Conservation (phyloP, 2,888 invertebrate genomes). For the Sphaeridia pumilis region DNA sequence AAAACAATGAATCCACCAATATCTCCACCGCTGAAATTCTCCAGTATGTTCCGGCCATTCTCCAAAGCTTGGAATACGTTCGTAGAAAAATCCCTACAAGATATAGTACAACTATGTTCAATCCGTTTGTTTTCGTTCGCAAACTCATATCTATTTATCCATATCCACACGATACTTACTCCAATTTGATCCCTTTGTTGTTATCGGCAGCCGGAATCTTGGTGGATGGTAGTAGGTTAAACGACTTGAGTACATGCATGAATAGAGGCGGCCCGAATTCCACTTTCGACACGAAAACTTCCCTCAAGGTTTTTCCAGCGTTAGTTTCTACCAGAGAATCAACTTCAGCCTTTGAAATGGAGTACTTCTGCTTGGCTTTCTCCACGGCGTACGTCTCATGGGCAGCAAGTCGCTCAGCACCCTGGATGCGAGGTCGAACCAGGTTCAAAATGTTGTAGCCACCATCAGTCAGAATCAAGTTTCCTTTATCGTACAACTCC, state of each 20-base stretch:
- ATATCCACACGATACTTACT: background rate
- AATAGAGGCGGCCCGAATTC: constrained; percentile 86
- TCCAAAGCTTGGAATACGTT: constrained; percentile 28
- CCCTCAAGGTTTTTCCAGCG: constrained; percentile 24
- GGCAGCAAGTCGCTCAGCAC: constrained; percentile 83
- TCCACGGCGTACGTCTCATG: constrained; percentile 80
- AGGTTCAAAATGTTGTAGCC: constrained; percentile 83
- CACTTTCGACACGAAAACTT: constrained; percentile 38
- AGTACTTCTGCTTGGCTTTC: constrained; percentile 54
- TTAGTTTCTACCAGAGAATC: constrained; percentile 11
- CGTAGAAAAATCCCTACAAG: constrained; percentile 17
- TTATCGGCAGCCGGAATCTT: constrained; percentile 42
- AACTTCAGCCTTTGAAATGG: constrained; percentile 45
- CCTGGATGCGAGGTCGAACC: constrained; percentile 81
- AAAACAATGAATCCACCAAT: constrained; percentile 29
- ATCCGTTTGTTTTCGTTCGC: background rate
- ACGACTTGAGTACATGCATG: constrained; percentile 70
- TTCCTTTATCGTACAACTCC: constrained; percentile 91
- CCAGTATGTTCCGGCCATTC: constrained; percentile 22
- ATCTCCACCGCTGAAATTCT: constrained; percentile 11
- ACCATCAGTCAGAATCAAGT: constrained; percentile 84
- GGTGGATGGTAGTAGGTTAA: constrained; percentile 52
- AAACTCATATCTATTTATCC: background rate
- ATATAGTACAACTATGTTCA: background rate
- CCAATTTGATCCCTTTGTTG: background rate